Base-by-base conservation (phyloP, 2,888 invertebrate genomes). In the Drosophila multiciliata region DNA sequence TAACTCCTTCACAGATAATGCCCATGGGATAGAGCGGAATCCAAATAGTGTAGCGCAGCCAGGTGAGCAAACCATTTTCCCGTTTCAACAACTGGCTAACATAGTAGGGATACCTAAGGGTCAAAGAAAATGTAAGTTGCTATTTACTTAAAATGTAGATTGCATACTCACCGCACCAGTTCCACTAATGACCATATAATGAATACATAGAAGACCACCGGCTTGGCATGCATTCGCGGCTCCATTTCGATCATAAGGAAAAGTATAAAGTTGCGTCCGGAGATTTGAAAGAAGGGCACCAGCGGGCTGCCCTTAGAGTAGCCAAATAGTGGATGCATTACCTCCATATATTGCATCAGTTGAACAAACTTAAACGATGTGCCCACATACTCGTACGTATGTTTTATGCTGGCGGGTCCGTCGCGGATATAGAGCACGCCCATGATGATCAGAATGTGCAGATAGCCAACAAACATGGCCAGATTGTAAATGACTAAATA, bases 21-120 rank as follows among this genome's bases (percentile, higher is more conserved):
- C 98, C 99, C 45, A 98, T 91, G 0, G 99, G 99, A 93, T 99
- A 99, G 0, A 99, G 94, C 0, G 97, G 96, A 78, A 99, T 97
- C 99, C 99, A 99, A 65, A 98, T 94, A 0, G 97, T 96, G 92
- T 99, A 99, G 20, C 99, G 95, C 3, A 99, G 93, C 99, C 99
- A 99, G 0, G 98, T 98, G 11, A 99, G 92, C 4, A 97, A 87
- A 53, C 95, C 94, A 38, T 97, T 94, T 69, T 97, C 95, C 33
- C 95, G 95, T 67, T 97, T 96, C 88, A 97, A 95, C 0, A 97
- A 93, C 87, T 97, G 96, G 0, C 96, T 94, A 90, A 98, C 96
- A 93, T 99, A 99, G 93, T 96, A 99, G 0, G 98, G 98, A 93
- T 99, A 99, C 87, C 98, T 97, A 91, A 93, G 53, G 9, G 15